Evolutionary conservation across 2,888 invertebrate species (phyloP).

Genomic region (Lepidocyrtoides sp.): DNA sequence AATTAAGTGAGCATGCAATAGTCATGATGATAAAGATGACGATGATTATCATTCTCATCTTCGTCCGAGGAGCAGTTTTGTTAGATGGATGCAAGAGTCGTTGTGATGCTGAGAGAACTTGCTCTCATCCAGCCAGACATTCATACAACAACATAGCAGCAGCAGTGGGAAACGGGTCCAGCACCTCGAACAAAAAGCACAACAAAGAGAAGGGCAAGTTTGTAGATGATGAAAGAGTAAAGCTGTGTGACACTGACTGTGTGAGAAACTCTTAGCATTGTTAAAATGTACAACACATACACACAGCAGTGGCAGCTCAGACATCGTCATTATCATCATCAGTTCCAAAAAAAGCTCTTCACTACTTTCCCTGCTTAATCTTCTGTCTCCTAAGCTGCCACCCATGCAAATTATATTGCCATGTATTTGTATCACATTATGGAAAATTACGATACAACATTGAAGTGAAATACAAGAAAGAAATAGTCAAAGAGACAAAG

Average conservation of each 20-base stretch:
- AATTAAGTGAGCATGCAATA: constrained; percentile 63
- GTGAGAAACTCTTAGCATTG: background rate
- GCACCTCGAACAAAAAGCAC: background rate
- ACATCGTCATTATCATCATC: background rate
- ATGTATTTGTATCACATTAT: constrained; percentile 78
- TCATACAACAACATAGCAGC: too few relatives aligned
- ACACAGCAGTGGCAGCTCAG: background rate
- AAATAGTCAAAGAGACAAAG: background rate
- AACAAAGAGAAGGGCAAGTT: background rate
- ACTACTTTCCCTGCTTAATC: constrained; percentile 67
- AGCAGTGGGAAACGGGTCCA: background rate
- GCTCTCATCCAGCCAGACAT: too few relatives aligned
- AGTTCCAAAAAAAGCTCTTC: constrained; percentile 6
- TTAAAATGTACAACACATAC: constrained; percentile 33
- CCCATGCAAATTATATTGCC: constrained; percentile 81
- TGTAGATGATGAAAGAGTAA: background rate
- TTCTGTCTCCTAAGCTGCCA: constrained; percentile 73
- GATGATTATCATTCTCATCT: constrained; percentile 12
- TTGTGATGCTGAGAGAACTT: too few relatives aligned
- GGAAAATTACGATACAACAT: constrained; percentile 73
- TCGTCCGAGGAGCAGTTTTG: background rate
- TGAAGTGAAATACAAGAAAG: constrained; percentile 55
- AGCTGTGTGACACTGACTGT: constrained; percentile 7
- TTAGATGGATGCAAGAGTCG: background rate
- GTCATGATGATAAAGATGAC: constrained; percentile 44